Conservation (phyloP, 2,888 invertebrate genomes). For the Nyleta sp. region DNA sequence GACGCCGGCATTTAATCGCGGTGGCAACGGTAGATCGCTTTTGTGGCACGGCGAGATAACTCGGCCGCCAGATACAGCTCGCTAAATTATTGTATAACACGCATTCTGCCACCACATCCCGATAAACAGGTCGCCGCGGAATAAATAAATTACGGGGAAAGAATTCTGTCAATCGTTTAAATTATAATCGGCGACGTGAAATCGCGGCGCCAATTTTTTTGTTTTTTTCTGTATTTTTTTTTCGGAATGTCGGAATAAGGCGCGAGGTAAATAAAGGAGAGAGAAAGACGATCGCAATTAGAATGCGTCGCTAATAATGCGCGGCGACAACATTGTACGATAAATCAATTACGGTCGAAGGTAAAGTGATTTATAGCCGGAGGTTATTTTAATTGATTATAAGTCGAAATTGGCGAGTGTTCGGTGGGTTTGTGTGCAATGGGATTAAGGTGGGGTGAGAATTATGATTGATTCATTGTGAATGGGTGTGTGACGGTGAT, state of each 20-base stretch:
- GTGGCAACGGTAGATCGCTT: constrained; percentile 66
- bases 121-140: constrained; percentile 39
- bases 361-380: constrained; percentile 35
- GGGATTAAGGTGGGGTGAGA: not conserved
- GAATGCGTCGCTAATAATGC: constrained; percentile 25
- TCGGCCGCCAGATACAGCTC: constrained; percentile 40
- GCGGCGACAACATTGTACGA: constrained; percentile 30
- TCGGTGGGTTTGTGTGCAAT: not conserved
- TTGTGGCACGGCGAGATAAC: constrained; percentile 63
- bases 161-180: constrained; percentile 40
- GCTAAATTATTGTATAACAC: constrained; percentile 51
- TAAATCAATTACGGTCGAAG: constrained; percentile 42
- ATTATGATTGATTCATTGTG: not conserved
- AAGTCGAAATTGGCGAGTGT: constrained; percentile 12
- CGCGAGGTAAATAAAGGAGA: not conserved
- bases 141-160: constrained; percentile 19
- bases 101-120: constrained; percentile 27
- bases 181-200: constrained; percentile 15
- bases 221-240: too few relatives aligned
- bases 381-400: constrained; percentile 31
- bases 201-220: not conserved
- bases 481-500: too few relatives aligned
- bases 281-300: constrained; percentile 21
- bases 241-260: not conserved
- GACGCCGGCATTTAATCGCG: constrained; percentile 54